Percentiles rank a stretch among this genome's conserved stretches.
Conservation (phyloP, 2,888 invertebrate species). For the Trileptium ribeirensis region DNA sequence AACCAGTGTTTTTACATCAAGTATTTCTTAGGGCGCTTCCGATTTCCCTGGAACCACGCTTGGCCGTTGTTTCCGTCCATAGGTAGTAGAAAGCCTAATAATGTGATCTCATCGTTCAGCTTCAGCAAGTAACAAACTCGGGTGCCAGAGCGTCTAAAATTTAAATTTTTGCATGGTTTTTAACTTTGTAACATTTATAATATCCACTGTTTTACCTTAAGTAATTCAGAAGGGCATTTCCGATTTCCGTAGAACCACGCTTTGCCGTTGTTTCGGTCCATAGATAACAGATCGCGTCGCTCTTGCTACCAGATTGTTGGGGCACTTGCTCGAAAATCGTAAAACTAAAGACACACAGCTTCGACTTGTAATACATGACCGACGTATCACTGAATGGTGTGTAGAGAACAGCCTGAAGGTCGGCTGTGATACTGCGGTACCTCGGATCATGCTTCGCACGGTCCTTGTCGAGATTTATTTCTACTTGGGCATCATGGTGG, state of each 20-base stretch:
- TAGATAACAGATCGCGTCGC: constrained; percentile 9
- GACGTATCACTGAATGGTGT: neutral
- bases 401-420: constrained; percentile 14
- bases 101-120: no score
- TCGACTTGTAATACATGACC: constrained; percentile 18
- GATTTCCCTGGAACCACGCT: constrained; percentile 13
- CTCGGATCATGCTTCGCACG: neutral
- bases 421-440: neutral
- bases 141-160: no score
- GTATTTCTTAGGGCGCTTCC: neutral
- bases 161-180: no score
- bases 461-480: neutral
- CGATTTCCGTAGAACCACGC: constrained; percentile 12
- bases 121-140: no score
- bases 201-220: no score
- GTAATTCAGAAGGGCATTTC: neutral
- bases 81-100: constrained; percentile 12
- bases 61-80: neutral
- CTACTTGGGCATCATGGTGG: neutral
- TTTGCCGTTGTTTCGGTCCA: constrained; percentile 6
- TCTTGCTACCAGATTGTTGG: no score
- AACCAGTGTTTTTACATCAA: no score
- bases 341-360: constrained; percentile 9
- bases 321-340: neutral
- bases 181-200: no score